A percentile compares a stretch with the other conserved stretches of the same genome.
phyloP scores from a whole-genome alignment of 2,113 vertebrate species.

The Nesogale talazaci region DNA sequence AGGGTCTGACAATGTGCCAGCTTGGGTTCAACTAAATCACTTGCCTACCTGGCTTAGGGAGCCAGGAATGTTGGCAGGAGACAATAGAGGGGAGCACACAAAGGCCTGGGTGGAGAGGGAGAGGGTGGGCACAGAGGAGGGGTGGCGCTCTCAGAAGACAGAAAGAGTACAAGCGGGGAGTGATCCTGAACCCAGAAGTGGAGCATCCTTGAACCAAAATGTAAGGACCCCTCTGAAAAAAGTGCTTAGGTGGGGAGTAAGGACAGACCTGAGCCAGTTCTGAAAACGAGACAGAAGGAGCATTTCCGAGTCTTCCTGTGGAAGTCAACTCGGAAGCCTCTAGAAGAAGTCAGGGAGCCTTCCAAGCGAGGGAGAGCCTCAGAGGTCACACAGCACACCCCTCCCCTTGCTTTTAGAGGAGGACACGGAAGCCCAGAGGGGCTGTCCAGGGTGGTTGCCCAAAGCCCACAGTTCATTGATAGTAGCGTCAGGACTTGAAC shows the following conservation, averaged over 20 bases:
- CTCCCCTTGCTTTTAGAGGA: background rate
- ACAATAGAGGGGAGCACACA: conserved; percentile 48
- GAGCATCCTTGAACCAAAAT: background rate
- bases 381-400: background rate
- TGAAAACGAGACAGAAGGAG: conserved; percentile 6
- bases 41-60: conserved; percentile 73
- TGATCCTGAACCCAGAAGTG: background rate
- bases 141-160: background rate
- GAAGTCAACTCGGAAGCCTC: background rate
- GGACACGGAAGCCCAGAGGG: background rate
- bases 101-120: background rate
- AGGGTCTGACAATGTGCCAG: conserved; percentile 73
- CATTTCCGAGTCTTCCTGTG: background rate
- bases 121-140: background rate
- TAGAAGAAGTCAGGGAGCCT: background rate
- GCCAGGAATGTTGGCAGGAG: conserved; percentile 65
- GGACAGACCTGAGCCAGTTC: background rate
- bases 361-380: background rate
- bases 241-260: background rate
- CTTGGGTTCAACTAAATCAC: conserved; percentile 50
- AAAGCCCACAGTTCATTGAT: background rate
- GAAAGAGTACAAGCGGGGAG: background rate
- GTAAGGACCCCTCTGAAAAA: background rate
- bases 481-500: background rate
- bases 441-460: background rate